Evolutionary conservation across 2,888 invertebrate species (phyloP).

Genomic region (Leptinotarsa haldemani): DNA sequence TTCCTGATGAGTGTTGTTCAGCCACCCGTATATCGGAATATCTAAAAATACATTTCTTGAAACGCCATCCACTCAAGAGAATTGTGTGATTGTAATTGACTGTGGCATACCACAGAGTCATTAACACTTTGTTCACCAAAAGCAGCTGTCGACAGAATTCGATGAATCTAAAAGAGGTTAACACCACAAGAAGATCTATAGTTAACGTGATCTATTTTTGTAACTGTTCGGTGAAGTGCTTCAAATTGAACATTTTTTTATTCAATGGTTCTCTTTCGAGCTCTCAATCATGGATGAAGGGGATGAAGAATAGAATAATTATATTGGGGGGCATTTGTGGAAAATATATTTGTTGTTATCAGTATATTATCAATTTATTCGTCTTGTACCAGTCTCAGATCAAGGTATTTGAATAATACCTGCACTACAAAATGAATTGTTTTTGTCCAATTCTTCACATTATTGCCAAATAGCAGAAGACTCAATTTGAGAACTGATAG

Average conservation of each 20-base stretch:
- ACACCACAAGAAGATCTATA: conserved; percentile 14
- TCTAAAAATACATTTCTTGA: not conserved
- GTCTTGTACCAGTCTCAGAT: too few relatives aligned
- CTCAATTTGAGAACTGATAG: too few relatives aligned
- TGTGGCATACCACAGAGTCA: conserved; percentile 5
- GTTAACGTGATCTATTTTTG: not conserved
- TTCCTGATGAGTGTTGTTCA: too few relatives aligned
- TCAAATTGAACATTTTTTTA: not conserved
- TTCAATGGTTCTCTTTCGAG: not conserved
- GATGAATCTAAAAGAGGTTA: conserved; percentile 15
- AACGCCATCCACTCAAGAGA: not conserved
- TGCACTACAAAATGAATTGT: too few relatives aligned
- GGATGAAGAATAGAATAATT: too few relatives aligned
- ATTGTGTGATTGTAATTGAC: not conserved
- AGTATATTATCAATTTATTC: too few relatives aligned
- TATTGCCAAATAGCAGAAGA: too few relatives aligned
- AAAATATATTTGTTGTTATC: too few relatives aligned
- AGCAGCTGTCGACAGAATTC: conserved; percentile 6
- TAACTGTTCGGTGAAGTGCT: not conserved
- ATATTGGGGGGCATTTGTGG: too few relatives aligned
- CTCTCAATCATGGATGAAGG: too few relatives aligned
- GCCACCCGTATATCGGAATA: not conserved
- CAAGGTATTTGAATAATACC: too few relatives aligned
- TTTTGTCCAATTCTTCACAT: too few relatives aligned
- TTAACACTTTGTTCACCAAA: conserved; percentile 8